Evolutionary conservation across 2,888 invertebrate species (phyloP).

Genomic region (Cerastis leucographa): DNA sequence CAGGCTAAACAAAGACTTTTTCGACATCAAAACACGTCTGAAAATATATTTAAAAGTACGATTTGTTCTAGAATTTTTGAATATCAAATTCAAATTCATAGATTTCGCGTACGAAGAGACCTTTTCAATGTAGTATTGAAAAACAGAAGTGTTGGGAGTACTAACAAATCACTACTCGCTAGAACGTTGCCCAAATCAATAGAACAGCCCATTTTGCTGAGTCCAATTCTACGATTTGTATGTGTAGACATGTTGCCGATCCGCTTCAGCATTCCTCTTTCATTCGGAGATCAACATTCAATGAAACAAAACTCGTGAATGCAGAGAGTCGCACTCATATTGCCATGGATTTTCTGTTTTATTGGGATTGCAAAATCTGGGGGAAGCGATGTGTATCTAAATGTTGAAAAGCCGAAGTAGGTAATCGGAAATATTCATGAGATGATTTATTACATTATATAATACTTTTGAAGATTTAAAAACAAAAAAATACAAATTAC

Average conservation of each 20-base stretch:
- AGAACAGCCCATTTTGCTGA: slow-evolving; percentile 55
- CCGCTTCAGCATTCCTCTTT: slow-evolving; percentile 43
- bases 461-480: too few relatives aligned
- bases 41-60: too few relatives aligned
- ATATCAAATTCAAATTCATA: slow-evolving; percentile 12
- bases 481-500: too few relatives aligned
- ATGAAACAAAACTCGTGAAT: slow-evolving; percentile 53
- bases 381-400: neutral
- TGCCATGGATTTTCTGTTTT: slow-evolving; percentile 38
- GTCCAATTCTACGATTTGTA: slow-evolving; percentile 61
- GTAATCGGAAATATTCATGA: neutral
- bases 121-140: slow-evolving; percentile 41
- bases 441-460: neutral
- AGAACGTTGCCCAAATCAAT: slow-evolving; percentile 54
- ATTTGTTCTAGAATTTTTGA: neutral
- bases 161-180: slow-evolving; percentile 55
- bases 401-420: neutral
- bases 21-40: too few relatives aligned
- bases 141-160: slow-evolving; percentile 28
- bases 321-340: slow-evolving; percentile 45
- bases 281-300: slow-evolving; percentile 58
- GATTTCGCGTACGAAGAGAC: slow-evolving; percentile 29
- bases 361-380: slow-evolving; percentile 2
- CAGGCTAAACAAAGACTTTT: too few relatives aligned
- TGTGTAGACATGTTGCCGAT: slow-evolving; percentile 53